Percentiles rank a stretch among this genome's conserved stretches.
phyloP scores from a whole-genome alignment of 2,113 vertebrate genomes.

The Callorhinus ursinus region DNA sequence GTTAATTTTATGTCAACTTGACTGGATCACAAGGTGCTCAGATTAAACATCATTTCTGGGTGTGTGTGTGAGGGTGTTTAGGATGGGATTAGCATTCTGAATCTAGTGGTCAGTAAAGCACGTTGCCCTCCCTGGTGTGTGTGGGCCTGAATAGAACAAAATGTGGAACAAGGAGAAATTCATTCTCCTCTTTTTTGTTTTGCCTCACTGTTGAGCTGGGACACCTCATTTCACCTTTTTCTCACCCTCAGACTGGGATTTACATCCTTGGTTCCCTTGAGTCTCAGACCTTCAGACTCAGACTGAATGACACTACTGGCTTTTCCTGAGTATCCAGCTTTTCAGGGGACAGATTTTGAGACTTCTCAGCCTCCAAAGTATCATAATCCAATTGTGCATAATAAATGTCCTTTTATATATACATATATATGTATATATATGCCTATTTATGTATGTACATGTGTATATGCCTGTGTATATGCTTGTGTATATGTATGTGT shows the following conservation, averaged over 20 bases:
- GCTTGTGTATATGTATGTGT: too few relatives aligned
- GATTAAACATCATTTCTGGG: neutral
- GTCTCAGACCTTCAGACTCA: neutral
- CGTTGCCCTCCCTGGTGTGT: neutral
- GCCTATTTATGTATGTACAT: too few relatives aligned
- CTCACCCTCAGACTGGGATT: neutral
- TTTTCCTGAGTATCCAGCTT: neutral
- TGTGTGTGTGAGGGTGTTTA: neutral
- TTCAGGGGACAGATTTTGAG: neutral
- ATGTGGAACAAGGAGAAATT: neutral
- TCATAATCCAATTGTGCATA: neutral
- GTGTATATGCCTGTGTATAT: neutral
- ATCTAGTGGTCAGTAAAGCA: neutral
- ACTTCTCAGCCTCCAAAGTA: neutral
- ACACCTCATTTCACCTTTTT: neutral
- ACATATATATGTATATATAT: neutral
- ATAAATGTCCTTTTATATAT: neutral
- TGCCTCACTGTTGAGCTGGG: neutral
- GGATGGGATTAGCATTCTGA: neutral
- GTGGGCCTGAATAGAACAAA: neutral
- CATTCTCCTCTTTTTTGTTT: neutral
- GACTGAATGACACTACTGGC: neutral
- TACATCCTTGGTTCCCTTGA: neutral
- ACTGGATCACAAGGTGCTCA: rapidly evolving
- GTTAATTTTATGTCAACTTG: neutral